These are phyloP conservation scores for Oscheius sp. DNA, from an alignment of 2,888 invertebrate genomes.

Conservation along the genomic window DNA sequence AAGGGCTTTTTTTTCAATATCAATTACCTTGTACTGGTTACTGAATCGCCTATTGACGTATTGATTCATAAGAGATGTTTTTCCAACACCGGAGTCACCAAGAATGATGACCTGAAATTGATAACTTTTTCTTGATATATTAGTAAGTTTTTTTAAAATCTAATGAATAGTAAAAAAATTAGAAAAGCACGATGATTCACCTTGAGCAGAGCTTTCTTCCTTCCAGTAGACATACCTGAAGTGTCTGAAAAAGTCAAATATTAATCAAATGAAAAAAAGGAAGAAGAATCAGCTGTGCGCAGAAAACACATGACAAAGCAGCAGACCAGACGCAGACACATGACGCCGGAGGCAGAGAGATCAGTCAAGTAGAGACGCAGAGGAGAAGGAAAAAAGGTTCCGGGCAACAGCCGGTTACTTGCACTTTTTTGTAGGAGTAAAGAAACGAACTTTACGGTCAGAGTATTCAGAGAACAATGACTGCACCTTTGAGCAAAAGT, in stretches of 20 bases:
- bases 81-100: slow-evolving; percentile 83
- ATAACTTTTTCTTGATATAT: neutral
- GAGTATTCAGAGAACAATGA: too few relatives aligned
- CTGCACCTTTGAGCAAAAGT: too few relatives aligned
- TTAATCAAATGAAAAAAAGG: neutral
- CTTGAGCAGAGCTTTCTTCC: slow-evolving; percentile 69
- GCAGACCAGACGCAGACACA: slow-evolving; percentile 2
- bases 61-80: slow-evolving; percentile 99
- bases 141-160: neutral
- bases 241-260: neutral
- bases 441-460: too few relatives aligned
- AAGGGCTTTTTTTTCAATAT: neutral
- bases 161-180: neutral
- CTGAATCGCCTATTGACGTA: slow-evolving; percentile 99
- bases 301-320: slow-evolving; percentile 20
- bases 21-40: slow-evolving; percentile 88
- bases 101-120: slow-evolving; percentile 49
- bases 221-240: slow-evolving; percentile 46
- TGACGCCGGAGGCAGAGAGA: slow-evolving; percentile 19
- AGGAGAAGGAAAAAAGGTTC: neutral
- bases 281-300: slow-evolving; percentile 20
- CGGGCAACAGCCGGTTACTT: neutral
- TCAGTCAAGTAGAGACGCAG: neutral
- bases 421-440: slow-evolving; percentile 9
- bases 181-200: slow-evolving; percentile 32